Evolutionary conservation across 2,113 vertebrate genomes (phyloP).

Genomic region (Rhinogobius similis): DNA sequence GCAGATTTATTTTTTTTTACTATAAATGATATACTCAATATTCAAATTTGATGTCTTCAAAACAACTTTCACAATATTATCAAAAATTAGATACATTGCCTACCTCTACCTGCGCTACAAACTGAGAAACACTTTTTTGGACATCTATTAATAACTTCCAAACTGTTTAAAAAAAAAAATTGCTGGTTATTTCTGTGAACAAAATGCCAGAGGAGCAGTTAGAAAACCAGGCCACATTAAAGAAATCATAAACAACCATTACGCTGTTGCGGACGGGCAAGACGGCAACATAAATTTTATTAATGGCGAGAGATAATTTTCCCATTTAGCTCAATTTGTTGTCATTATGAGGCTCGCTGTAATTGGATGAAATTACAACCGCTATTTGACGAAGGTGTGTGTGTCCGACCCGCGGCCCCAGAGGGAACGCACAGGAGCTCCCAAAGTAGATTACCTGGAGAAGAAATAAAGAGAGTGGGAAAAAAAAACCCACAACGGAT

Average conservation of each 20-base stretch:
- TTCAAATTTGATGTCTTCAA: too few relatives aligned
- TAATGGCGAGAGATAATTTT: slow-evolving; percentile 5
- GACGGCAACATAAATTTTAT: neutral
- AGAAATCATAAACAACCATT: neutral
- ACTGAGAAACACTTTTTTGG: too few relatives aligned
- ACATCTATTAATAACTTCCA: too few relatives aligned
- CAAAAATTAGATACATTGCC: neutral
- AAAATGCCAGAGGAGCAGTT: slow-evolving; percentile 1
- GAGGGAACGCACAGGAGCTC: slow-evolving; percentile 48
- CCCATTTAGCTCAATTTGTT: slow-evolving; percentile 14
- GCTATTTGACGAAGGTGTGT: slow-evolving; percentile 40
- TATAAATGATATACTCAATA: too few relatives aligned
- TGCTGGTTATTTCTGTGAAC: neutral
- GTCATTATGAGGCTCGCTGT: neutral
- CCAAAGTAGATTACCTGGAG: slow-evolving; percentile 64
- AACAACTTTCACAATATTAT: neutral
- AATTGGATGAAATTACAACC: slow-evolving; percentile 23
- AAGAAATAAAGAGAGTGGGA: slow-evolving; percentile 48
- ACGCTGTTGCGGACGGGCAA: neutral
- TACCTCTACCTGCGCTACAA: neutral
- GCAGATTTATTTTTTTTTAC: too few relatives aligned
- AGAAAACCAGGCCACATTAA: neutral
- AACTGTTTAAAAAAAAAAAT: too few relatives aligned
- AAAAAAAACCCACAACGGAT: slow-evolving; percentile 24
- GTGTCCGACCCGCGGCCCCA: slow-evolving; percentile 54